Percentiles rank a stretch among this genome's conserved stretches.
These are phyloP conservation scores for Petrocephalus zakoni DNA, from an alignment of 2,113 vertebrate species.

Conservation along the genomic window DNA sequence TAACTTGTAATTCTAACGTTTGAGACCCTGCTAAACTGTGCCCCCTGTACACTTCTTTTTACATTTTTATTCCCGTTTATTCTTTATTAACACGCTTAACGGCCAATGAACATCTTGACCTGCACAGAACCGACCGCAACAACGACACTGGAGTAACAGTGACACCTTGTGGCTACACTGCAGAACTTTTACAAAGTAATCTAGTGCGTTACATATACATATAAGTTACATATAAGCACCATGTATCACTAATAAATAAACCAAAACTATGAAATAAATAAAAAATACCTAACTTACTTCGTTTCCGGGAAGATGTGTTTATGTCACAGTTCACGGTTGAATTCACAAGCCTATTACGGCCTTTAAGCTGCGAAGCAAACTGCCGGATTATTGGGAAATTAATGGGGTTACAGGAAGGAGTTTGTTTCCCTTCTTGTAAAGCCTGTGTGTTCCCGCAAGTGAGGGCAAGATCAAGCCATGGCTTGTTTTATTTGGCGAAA, in stretches of 20 bases:
- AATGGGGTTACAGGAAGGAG: not conserved
- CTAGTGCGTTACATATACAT: not conserved
- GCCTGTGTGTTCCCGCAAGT: not conserved
- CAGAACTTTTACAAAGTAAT: not conserved
- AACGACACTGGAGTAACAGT: not conserved
- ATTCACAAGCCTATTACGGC: not conserved
- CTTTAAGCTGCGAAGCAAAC: not conserved
- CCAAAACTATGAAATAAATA: not conserved
- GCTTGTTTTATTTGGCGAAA: not conserved
- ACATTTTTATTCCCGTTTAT: not conserved
- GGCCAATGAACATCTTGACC: not conserved
- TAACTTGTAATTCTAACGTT: not conserved
- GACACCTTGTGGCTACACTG: not conserved
- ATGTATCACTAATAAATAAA: not conserved
- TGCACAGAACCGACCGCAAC: not conserved
- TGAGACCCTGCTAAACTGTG: not conserved
- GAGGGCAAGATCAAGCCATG: not conserved
- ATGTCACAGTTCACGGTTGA: not conserved
- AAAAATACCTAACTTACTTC: too few relatives aligned
- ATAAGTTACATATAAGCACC: not conserved
- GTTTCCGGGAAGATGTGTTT: not conserved
- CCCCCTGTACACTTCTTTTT: not conserved
- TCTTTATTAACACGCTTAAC: not conserved
- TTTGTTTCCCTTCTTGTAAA: not conserved
- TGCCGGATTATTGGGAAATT: not conserved